A percentile compares a stretch with the other conserved stretches of the same genome.
phyloP scores from a whole-genome alignment of 35 echinoderm and acorn worm species.

The Hemicentrotus pulcherrimus region DNA sequence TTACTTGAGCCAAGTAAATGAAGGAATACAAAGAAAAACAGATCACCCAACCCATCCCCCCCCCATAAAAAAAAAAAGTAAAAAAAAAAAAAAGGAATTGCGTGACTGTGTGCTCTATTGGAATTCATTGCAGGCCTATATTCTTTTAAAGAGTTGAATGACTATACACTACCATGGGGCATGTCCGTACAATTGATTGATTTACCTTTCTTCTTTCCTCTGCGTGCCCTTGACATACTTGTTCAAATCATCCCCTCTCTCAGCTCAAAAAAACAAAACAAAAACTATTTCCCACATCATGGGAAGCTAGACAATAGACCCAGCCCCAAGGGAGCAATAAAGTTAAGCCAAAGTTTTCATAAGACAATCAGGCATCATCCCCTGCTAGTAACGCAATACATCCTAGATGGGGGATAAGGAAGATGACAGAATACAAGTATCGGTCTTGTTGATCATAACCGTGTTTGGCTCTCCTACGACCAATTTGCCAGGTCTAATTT shows the following conservation, averaged over 20 bases:
- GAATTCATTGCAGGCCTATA: background rate
- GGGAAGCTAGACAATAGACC: background rate
- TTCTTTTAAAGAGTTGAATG: background rate
- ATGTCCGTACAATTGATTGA: background rate
- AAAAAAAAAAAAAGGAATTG: background rate
- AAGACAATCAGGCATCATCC: conserved; percentile 34
- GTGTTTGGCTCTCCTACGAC: conserved; percentile 34
- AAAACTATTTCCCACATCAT: background rate
- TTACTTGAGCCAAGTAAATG: background rate
- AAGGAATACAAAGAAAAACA: background rate
- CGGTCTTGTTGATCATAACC: conserved; percentile 9
- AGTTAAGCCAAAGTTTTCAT: background rate
- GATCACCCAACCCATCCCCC: too few relatives aligned
- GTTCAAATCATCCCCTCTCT: background rate
- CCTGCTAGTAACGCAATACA: background rate
- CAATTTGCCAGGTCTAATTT: conserved; percentile 39
- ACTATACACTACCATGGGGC: background rate
- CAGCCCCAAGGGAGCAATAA: conserved; percentile 9
- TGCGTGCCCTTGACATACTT: background rate
- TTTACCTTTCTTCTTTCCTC: background rate
- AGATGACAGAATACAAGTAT: background rate
- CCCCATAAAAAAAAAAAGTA: too few relatives aligned
- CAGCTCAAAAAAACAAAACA: background rate
- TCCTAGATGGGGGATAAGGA: background rate
- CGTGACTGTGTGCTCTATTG: background rate